A percentile compares a stretch with the other conserved stretches of the same genome.
phyloP scores from a whole-genome alignment of 2,888 invertebrate genomes.

The Apotomis betuletana region DNA sequence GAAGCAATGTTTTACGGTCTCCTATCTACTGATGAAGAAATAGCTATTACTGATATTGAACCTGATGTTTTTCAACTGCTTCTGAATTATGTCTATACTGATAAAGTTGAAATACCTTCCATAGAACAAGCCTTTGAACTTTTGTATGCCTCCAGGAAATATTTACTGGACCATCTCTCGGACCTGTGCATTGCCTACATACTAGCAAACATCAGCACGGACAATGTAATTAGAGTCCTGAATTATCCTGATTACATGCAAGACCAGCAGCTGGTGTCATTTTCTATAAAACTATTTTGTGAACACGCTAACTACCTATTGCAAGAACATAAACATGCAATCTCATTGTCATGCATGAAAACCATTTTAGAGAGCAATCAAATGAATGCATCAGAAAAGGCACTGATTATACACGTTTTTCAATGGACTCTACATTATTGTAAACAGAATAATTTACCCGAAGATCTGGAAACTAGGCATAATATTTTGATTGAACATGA shows the following conservation, averaged over 20 bases:
- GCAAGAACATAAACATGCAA: conserved; percentile 73
- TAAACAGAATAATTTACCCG: conserved; percentile 65
- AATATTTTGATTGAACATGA: conserved; percentile 69
- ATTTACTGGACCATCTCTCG: conserved; percentile 82
- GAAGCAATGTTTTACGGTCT: conserved; percentile 87
- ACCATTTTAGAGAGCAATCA: conserved; percentile 76
- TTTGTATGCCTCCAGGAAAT: conserved; percentile 86
- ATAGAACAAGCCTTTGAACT: conserved; percentile 85
- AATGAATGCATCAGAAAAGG: conserved; percentile 80
- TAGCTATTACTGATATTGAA: conserved; percentile 83
- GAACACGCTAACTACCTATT: conserved; percentile 82
- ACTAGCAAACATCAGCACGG: conserved; percentile 80
- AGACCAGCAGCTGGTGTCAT: conserved; percentile 78
- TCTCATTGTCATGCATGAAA: conserved; percentile 77
- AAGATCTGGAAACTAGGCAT: conserved; percentile 72
- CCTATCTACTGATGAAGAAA: conserved; percentile 76
- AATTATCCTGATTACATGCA: conserved; percentile 85
- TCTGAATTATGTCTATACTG: conserved; percentile 85
- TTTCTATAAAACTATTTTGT: conserved; percentile 82
- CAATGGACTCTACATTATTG: conserved; percentile 83
- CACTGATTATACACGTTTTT: conserved; percentile 80
- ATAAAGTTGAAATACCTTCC: conserved; percentile 79
- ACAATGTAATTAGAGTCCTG: conserved; percentile 83
- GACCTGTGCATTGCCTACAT: conserved; percentile 81
- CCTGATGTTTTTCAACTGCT: conserved; percentile 84